Evolutionary conservation across 2,113 vertebrate species (phyloP).

Genomic region (Uria aalge): DNA sequence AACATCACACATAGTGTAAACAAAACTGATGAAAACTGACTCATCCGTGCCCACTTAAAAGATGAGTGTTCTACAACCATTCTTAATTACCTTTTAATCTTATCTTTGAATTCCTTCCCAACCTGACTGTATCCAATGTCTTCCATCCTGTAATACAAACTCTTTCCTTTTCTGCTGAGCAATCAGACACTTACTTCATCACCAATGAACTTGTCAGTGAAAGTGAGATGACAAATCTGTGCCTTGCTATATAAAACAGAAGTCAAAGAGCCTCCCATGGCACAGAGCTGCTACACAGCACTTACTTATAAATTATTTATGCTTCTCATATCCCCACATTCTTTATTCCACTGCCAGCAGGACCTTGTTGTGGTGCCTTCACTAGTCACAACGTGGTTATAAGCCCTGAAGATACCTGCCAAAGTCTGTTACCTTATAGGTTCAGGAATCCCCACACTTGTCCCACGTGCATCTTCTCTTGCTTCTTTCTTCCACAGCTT

Average conservation of each 20-base stretch:
- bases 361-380: background rate
- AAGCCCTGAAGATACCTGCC: background rate
- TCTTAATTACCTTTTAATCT: slow-evolving; percentile 39
- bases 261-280: background rate
- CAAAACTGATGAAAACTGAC: background rate
- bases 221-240: background rate
- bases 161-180: background rate
- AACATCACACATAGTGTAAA: background rate
- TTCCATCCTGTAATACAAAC: background rate
- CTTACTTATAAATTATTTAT: background rate
- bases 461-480: background rate
- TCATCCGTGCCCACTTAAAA: background rate
- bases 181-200: background rate
- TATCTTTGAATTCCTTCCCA: background rate
- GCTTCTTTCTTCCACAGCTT: background rate
- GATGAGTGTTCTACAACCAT: background rate
- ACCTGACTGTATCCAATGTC: background rate
- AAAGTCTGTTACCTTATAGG: background rate
- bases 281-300: background rate
- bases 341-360: background rate
- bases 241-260: background rate
- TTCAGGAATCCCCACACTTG: background rate
- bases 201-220: background rate
- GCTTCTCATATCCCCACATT: background rate
- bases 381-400: background rate